Percentiles rank a stretch among this genome's conserved stretches.
Conservation (phyloP, 2,113 vertebrate species). For the Channa argus region DNA sequence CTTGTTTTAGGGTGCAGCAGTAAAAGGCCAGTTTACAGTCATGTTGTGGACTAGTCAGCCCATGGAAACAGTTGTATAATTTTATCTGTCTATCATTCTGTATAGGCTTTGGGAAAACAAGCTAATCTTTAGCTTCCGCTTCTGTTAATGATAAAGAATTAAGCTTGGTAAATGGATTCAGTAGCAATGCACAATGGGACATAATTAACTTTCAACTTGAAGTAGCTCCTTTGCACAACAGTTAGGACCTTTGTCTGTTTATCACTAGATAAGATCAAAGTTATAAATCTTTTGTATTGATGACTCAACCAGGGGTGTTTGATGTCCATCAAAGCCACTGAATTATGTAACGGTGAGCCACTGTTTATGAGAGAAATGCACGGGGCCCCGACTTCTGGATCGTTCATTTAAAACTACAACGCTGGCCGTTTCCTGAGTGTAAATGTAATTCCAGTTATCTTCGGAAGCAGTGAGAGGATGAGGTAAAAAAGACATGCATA, state of each 20-base stretch:
- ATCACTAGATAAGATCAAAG: background rate
- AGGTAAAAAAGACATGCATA: background rate
- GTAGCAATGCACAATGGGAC: background rate
- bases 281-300: background rate
- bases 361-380: too few relatives aligned
- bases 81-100: background rate
- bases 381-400: too few relatives aligned
- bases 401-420: too few relatives aligned
- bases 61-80: background rate
- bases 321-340: background rate
- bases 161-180: background rate
- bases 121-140: too few relatives aligned
- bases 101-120: background rate
- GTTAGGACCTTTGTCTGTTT: background rate
- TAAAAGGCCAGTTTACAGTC: background rate
- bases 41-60: too few relatives aligned
- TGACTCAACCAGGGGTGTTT: too few relatives aligned
- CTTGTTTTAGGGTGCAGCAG: too few relatives aligned
- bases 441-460: slow-evolving; percentile 9
- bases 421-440: background rate
- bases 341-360: background rate
- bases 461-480: background rate
- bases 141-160: background rate
- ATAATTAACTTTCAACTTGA: background rate
- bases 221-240: too few relatives aligned